Evolutionary conservation across 2,888 invertebrate genomes (phyloP).

Genomic region (Sinopyrophorus schimmeli): DNA sequence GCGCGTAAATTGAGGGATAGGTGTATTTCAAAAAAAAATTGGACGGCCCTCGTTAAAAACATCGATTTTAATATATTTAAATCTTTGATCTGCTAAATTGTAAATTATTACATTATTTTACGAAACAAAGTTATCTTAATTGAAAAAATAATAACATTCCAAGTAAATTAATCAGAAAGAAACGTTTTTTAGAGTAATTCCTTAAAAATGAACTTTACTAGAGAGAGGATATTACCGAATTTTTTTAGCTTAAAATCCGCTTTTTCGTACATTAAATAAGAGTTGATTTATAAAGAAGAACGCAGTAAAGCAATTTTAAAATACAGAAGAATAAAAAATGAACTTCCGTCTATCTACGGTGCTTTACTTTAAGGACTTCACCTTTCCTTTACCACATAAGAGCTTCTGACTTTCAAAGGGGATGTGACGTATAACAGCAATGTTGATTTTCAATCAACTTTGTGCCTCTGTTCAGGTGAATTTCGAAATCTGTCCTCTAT

Average conservation of each 20-base stretch:
- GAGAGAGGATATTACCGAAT: background rate
- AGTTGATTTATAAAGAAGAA: too few relatives aligned
- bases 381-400: conserved; percentile 15
- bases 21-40: too few relatives aligned
- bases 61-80: too few relatives aligned
- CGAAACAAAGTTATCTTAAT: background rate
- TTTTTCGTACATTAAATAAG: too few relatives aligned
- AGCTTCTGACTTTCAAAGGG: conserved; percentile 14
- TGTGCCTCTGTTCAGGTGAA: conserved; percentile 9
- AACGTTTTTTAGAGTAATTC: too few relatives aligned
- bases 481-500: too few relatives aligned
- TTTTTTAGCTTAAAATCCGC: background rate
- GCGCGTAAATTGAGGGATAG: too few relatives aligned
- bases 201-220: too few relatives aligned
- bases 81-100: too few relatives aligned
- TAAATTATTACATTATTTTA: background rate
- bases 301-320: conserved; percentile 6
- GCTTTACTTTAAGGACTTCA: conserved; percentile 12
- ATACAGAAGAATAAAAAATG: background rate
- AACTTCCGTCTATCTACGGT: conserved; percentile 6
- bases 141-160: background rate
- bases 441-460: conserved; percentile 26
- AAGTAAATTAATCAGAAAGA: too few relatives aligned
- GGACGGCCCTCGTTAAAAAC: too few relatives aligned
- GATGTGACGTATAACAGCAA: conserved; percentile 17